These are phyloP conservation scores for Helarctos malayanus DNA, from an alignment of 2,797 vertebrate species.

Conservation along the genomic window DNA sequence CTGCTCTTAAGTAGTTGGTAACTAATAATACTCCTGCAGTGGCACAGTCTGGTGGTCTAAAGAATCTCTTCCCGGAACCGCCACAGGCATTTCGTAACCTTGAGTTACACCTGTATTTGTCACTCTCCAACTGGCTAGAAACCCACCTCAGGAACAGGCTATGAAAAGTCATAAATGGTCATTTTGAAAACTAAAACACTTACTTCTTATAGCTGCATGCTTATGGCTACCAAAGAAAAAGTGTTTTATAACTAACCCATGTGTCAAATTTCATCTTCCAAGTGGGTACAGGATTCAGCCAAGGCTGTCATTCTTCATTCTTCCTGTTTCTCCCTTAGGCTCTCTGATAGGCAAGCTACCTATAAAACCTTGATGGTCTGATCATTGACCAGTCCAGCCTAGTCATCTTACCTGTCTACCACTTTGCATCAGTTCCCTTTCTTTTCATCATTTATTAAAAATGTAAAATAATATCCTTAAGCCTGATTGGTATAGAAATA, in stretches of 20 bases:
- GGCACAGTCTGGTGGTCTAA: background rate
- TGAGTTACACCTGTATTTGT: background rate
- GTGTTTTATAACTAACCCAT: background rate
- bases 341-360: background rate
- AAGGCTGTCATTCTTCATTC: background rate
- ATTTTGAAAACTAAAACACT: constrained; percentile 1
- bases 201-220: background rate
- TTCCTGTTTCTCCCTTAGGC: background rate
- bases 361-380: background rate
- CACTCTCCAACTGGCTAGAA: background rate
- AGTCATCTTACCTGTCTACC: background rate
- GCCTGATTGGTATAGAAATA: background rate
- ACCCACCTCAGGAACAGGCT: background rate
- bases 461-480: constrained; percentile 28
- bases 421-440: background rate
- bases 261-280: background rate
- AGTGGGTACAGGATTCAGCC: background rate
- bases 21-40: background rate
- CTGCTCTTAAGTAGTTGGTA: background rate
- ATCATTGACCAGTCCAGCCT: background rate
- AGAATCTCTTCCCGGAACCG: background rate
- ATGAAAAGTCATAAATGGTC: background rate
- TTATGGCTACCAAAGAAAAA: background rate
- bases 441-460: background rate
- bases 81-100: background rate